phyloP scores from a whole-genome alignment of 2,888 invertebrate genomes.

The Oeneis ivallda region DNA sequence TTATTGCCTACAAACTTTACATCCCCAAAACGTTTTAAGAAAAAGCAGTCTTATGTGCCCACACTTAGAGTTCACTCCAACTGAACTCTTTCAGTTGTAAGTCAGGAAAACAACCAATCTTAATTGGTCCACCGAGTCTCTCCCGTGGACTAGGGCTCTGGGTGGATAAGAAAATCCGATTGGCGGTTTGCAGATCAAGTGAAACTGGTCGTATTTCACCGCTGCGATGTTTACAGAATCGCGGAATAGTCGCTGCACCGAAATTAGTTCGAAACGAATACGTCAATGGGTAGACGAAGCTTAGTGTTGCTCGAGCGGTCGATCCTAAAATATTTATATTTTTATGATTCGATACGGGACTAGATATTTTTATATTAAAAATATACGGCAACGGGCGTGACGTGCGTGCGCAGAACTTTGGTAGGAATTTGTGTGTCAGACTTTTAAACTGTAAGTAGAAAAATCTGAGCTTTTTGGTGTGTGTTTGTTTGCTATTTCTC shows the following conservation, averaged over 20 bases:
- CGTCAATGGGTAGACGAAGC: slow-evolving; percentile 75
- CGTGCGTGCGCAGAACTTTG: slow-evolving; percentile 54
- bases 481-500: slow-evolving; percentile 1
- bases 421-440: slow-evolving; percentile 42
- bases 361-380: slow-evolving; percentile 72
- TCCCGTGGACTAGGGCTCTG: slow-evolving; percentile 43
- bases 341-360: slow-evolving; percentile 72
- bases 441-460: slow-evolving; percentile 43
- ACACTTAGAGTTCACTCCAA: slow-evolving; percentile 29
- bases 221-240: slow-evolving; percentile 77
- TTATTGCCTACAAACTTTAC: slow-evolving; percentile 65
- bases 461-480: slow-evolving; percentile 37
- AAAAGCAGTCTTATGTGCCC: slow-evolving; percentile 45
- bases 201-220: slow-evolving; percentile 59
- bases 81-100: slow-evolving; percentile 49
- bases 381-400: slow-evolving; percentile 61
- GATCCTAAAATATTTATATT: slow-evolving; percentile 72
- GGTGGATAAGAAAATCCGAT: slow-evolving; percentile 45
- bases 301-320: slow-evolving; percentile 62
- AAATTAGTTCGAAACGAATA: slow-evolving; percentile 79
- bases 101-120: slow-evolving; percentile 52
- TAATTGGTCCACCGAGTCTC: slow-evolving; percentile 51
- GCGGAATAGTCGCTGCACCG: slow-evolving; percentile 79
- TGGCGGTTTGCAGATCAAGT: slow-evolving; percentile 51
- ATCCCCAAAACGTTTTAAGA: slow-evolving; percentile 26